Evolutionary conservation across 2,888 invertebrate species (phyloP).

Genomic region (Dermolepida albohirtum): DNA sequence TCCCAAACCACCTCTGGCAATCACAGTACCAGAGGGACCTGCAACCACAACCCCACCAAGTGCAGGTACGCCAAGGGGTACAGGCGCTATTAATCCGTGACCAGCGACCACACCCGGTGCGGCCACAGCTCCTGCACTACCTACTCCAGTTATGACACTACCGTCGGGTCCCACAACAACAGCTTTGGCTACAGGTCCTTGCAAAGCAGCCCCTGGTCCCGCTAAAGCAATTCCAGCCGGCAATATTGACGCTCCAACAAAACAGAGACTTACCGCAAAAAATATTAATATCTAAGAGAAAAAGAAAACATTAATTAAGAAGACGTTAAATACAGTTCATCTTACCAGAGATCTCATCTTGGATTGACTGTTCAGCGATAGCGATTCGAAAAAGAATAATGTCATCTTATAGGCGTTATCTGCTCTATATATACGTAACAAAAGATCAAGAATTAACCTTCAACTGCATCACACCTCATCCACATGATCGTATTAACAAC

Average conservation of each 20-base stretch:
- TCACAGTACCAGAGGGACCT: slow-evolving; percentile 44
- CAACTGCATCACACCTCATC: slow-evolving; percentile 31
- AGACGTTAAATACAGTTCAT: not conserved
- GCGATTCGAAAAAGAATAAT: slow-evolving; percentile 7
- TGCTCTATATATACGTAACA: slow-evolving; percentile 35
- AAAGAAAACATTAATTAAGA: slow-evolving; percentile 5
- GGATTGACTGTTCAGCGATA: not conserved
- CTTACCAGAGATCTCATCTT: slow-evolving; percentile 39
- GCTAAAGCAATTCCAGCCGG: slow-evolving; percentile 19
- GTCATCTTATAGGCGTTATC: slow-evolving; percentile 20
- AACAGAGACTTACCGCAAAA: slow-evolving; percentile 19
- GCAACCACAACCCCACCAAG: slow-evolving; percentile 43
- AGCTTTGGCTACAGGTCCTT: slow-evolving; percentile 41
- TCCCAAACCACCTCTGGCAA: slow-evolving; percentile 32
- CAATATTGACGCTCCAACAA: slow-evolving; percentile 10
- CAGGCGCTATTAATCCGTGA: slow-evolving; percentile 22
- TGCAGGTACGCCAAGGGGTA: slow-evolving; percentile 23
- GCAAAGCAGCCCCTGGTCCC: slow-evolving; percentile 37
- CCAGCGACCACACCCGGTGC: slow-evolving; percentile 50
- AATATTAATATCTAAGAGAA: slow-evolving; percentile 25
- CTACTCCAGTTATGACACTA: slow-evolving; percentile 64
- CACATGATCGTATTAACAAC: slow-evolving; percentile 14
- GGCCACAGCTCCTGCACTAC: slow-evolving; percentile 63
- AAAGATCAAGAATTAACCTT: slow-evolving; percentile 33
- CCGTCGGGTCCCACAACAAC: slow-evolving; percentile 60